Percentiles rank a stretch among this genome's conserved stretches.
phyloP scores from a whole-genome alignment of 2,113 vertebrate species.

The Turdus rufiventris region DNA sequence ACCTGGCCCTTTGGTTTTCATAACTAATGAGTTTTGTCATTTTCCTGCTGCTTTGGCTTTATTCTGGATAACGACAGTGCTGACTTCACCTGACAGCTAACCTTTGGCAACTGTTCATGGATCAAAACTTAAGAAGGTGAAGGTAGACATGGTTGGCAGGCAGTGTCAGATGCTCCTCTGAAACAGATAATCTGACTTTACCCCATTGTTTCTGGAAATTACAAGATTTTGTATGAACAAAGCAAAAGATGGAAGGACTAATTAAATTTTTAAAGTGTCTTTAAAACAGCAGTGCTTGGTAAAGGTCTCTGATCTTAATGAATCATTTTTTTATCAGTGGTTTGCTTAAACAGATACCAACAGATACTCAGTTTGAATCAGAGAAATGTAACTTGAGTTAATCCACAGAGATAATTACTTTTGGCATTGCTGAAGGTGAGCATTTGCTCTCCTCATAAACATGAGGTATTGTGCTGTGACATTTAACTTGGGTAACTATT shows the following conservation, averaged over 20 bases:
- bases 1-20: neutral
- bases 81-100: neutral
- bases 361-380: neutral
- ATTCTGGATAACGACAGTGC: neutral
- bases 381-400: neutral
- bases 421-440: constrained; percentile 1
- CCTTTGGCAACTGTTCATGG: neutral
- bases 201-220: neutral
- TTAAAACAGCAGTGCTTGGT: neutral
- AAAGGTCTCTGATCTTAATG: neutral
- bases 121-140: neutral
- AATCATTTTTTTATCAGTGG: neutral
- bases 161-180: neutral
- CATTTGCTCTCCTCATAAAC: neutral
- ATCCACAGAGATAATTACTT: neutral
- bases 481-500: neutral
- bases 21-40: neutral
- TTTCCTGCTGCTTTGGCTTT: neutral
- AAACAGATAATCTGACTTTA: neutral
- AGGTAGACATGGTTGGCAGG: neutral
- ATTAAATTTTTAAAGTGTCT: neutral
- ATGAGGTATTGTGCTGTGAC: neutral
- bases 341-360: neutral
- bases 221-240: neutral
- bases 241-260: neutral